Evolutionary conservation across 2,797 vertebrate genomes (phyloP).

Genomic region (Chanos chanos): DNA sequence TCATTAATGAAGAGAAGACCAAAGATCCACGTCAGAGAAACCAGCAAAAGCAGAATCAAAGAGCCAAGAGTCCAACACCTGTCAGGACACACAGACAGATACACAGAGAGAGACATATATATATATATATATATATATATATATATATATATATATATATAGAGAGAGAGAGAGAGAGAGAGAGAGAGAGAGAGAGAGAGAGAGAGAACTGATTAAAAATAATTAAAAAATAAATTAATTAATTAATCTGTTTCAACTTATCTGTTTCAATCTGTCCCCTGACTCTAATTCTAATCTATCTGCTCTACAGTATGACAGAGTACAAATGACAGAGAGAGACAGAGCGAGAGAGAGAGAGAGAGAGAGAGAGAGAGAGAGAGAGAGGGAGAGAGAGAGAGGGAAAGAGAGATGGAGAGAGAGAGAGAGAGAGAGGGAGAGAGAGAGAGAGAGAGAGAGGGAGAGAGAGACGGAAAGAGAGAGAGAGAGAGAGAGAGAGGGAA

Average conservation of each 20-base stretch:
- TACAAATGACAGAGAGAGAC: background rate
- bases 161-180: background rate
- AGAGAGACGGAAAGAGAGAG: background rate
- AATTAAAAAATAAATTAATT: no score
- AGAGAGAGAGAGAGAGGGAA: background rate
- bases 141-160: no score
- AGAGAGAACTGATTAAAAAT: background rate
- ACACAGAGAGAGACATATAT: background rate
- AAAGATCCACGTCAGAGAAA: constrained; percentile 88
- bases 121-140: no score
- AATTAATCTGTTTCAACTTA: no score
- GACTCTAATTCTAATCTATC: no score
- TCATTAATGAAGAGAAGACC: constrained; percentile 88
- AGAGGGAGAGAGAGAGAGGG: constrained; percentile 42
- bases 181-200: background rate
- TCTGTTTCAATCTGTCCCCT: no score
- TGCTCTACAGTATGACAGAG: no score
- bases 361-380: background rate
- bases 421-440: constrained; percentile 15
- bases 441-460: background rate
- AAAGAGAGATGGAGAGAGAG: constrained; percentile 37
- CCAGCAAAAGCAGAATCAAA: constrained; percentile 84
- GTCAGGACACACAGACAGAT: constrained; percentile 2
- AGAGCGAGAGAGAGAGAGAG: background rate
- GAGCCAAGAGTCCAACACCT: constrained; percentile 90